Percentiles rank a stretch among this genome's conserved stretches.
Conservation (phyloP, 2,888 invertebrate species). For the Drosophila paracracens region DNA sequence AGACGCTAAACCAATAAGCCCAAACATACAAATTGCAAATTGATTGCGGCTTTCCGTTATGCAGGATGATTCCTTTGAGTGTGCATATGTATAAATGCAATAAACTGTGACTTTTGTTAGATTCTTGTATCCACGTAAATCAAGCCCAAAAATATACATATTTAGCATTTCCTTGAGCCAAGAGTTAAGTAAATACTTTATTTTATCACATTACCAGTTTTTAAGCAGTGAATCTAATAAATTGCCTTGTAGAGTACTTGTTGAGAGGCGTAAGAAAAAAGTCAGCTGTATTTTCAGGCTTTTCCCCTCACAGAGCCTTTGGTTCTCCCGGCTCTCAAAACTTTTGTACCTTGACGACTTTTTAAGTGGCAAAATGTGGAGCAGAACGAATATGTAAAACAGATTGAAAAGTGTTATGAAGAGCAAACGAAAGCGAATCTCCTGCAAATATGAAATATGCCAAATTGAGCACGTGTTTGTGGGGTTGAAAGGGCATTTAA, state of each 20-base stretch:
- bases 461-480: conserved; percentile 37
- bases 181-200: not conserved
- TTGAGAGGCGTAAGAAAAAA: not conserved
- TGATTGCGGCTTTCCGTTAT: conserved; percentile 36
- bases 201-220: not conserved
- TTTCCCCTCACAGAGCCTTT: conserved; percentile 25
- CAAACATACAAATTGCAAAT: conserved; percentile 47
- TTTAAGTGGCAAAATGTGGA: conserved; percentile 72
- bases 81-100: not conserved
- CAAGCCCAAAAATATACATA: not conserved
- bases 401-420: conserved; percentile 73
- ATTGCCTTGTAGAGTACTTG: not conserved
- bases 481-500: conserved; percentile 35
- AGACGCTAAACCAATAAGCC: conserved; percentile 37
- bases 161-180: not conserved
- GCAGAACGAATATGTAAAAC: conserved; percentile 68
- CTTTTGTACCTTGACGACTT: conserved; percentile 73
- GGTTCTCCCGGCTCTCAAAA: conserved; percentile 57
- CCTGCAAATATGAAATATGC: conserved; percentile 40
- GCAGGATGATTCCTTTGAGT: not conserved
- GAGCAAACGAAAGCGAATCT: conserved; percentile 52
- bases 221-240: not conserved
- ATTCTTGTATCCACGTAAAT: not conserved
- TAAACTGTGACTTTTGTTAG: not conserved
- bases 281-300: conserved; percentile 20